Percentiles rank a stretch among this genome's conserved stretches.
Evolutionary conservation across 2,113 vertebrate genomes (phyloP).

Genomic region (Myiozetetes cayanensis): DNA sequence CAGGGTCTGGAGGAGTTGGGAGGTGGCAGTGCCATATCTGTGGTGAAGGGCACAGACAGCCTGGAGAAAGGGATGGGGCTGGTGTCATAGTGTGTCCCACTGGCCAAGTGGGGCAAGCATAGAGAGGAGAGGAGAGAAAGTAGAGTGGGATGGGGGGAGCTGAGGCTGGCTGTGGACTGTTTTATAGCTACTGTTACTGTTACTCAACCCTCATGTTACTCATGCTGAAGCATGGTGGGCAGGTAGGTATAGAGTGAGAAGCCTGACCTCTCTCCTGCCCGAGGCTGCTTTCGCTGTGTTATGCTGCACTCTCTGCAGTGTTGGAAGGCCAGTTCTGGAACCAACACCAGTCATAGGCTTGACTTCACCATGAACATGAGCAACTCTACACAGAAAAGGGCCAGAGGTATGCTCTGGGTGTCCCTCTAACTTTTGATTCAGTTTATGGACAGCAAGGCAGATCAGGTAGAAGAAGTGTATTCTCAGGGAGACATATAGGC

Average conservation of each 20-base stretch:
- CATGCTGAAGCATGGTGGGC: not conserved
- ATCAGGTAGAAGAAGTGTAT: not conserved
- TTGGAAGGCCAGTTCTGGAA: not conserved
- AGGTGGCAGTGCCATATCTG: not conserved
- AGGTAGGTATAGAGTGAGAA: not conserved
- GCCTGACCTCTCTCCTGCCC: not conserved
- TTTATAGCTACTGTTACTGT: not conserved
- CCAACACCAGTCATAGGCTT: not conserved
- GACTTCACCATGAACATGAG: not conserved
- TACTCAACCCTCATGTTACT: not conserved
- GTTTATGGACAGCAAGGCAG: not conserved
- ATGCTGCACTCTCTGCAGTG: rapidly evolving
- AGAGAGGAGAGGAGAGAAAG: not conserved
- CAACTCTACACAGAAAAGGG: not conserved
- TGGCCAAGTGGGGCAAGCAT: not conserved
- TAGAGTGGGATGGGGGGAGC: not conserved
- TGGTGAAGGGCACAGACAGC: not conserved
- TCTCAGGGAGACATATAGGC: not conserved
- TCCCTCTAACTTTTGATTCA: not conserved
- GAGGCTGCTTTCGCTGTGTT: not conserved
- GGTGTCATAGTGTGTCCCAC: not conserved
- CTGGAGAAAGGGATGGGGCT: not conserved
- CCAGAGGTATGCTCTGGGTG: not conserved
- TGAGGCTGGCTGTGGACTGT: not conserved
- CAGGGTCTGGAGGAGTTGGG: not conserved